Evolutionary conservation across 2,113 vertebrate genomes (phyloP).

Genomic region (Cygnus atratus): DNA sequence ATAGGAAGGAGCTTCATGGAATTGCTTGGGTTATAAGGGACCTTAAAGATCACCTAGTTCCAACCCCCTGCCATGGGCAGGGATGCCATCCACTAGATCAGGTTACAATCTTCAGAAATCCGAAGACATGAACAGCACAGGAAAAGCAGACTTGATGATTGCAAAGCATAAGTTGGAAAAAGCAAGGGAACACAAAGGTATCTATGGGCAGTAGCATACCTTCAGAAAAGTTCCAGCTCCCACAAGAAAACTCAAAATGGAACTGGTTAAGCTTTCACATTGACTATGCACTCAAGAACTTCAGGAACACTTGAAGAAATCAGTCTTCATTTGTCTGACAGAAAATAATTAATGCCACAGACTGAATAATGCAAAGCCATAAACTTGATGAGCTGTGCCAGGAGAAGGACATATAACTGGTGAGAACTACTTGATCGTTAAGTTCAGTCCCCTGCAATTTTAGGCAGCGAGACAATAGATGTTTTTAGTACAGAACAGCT

Average conservation of each 20-base stretch:
- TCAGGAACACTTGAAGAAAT: constrained; percentile 11
- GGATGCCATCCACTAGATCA: too few relatives aligned
- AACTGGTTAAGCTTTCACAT: not conserved
- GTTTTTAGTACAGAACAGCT: not conserved
- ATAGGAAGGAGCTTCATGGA: not conserved
- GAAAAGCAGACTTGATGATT: not conserved
- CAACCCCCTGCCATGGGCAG: too few relatives aligned
- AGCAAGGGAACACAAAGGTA: not conserved
- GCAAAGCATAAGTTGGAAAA: not conserved
- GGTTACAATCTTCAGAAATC: not conserved
- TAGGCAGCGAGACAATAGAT: not conserved
- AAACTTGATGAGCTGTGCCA: constrained; percentile 2
- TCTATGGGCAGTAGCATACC: not conserved
- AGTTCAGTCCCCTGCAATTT: not conserved
- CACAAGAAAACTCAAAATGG: not conserved
- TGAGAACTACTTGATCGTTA: not conserved
- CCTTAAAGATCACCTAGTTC: too few relatives aligned
- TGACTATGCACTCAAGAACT: not conserved
- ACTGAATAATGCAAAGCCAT: constrained; percentile 15
- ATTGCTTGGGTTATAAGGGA: too few relatives aligned
- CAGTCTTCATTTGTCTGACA: constrained; percentile 10
- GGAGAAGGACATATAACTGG: not conserved
- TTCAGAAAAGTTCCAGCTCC: not conserved
- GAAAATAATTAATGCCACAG: constrained; percentile 5
- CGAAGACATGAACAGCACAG: not conserved